Base-by-base conservation (phyloP, 2,113 vertebrate genomes). In the Epinephelus fuscoguttatus region DNA sequence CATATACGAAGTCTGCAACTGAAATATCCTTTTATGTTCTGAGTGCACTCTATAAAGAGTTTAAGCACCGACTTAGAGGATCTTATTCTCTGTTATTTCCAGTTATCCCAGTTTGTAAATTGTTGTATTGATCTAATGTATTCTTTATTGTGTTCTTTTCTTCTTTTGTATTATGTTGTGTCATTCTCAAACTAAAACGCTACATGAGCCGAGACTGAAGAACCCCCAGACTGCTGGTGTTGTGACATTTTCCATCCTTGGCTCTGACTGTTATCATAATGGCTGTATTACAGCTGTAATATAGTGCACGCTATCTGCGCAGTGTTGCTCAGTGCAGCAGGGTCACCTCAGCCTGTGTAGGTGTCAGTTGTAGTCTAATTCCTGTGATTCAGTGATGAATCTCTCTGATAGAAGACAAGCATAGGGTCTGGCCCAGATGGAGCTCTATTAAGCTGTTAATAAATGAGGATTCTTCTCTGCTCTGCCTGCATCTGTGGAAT, bases 361-460 rank as follows among this genome's bases (percentile, higher is more conserved):
- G 88, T 91, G 87, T 93, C 91, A 88, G 86, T 84, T 81, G 88
- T 80, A 90, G 92, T 95, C 95, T 96, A 93, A 93, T 96, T 96
- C 94, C 93, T 94, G 91, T 95, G 95, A 94, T 95, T 91, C 56
- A 86, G 89, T 94, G 92, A 94, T 95, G 92, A 94, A 94, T 95
- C 86, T 94, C 93, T 94, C 95, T 95, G 93, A 95, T 96, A 95
- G 95, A 93, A 96, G 84, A 95, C 95, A 94, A 95, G 93, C 94
- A 93, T 95, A 94, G 95, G 95, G 90, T 94, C 94, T 94, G 91
- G 95, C 95, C 95, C 96, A 96, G 96, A 96, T 96, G 96, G 96
- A 96, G 96, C 94, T 96, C 95, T 94, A 95, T 97, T 96, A 97
- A 95, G 92, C 96, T 96, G 95, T 97, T 97, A 96, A 97, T 96